Evolutionary conservation across 2,888 invertebrate species (phyloP), one percentile per base, ranked within the genome.

Genomic region (Drosophila meridionalis): DNA sequence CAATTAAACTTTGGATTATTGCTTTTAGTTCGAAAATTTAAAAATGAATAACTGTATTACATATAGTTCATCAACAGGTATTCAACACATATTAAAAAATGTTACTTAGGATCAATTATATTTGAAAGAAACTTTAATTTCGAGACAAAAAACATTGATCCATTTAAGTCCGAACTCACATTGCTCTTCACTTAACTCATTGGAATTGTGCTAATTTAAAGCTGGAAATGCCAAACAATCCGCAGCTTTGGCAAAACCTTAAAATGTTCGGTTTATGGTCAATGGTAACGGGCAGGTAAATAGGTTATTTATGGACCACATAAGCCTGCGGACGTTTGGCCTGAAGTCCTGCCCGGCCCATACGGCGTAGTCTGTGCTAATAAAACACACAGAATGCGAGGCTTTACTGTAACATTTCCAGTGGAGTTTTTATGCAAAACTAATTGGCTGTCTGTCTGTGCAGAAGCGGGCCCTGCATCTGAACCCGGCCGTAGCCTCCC

Each of bases 391-490:
- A 74, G 70, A 82, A 85, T 82, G 72, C 60, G 77, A 77, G 77
- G 34, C 57, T 67, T 47, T 63, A 67, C 43, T 71, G 77, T 78
- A 59, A 28, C 63, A 61, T 67, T 70, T 85, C 76, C 73, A 78
- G 90, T 67, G 64, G 62, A 66, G 86, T 77, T 78, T 82, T 90
- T 88, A 82, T 82, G 90, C 88, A 88, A 88, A 90, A 85, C 83
- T 85, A 85, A 85, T 85, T 85, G 85, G 85, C 77, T 75, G 69
- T 60, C 80, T 75, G 73, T 47, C 55, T 28, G 56, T 28, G 28
- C 73, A 56, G 74, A 30, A 45, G 20, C 40, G 58, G 50, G 47
- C 40, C 34, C 48, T 58, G 45, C 45, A 45, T 58, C 26, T 68
- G 48, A 12, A 61, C 42, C 66, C 36, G 43, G 34, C 47, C 42